Percentiles rank a stretch among this genome's conserved stretches.
Evolutionary conservation across 2,888 invertebrate species (phyloP).

Genomic region (Sinodicranocentrus sp.): DNA sequence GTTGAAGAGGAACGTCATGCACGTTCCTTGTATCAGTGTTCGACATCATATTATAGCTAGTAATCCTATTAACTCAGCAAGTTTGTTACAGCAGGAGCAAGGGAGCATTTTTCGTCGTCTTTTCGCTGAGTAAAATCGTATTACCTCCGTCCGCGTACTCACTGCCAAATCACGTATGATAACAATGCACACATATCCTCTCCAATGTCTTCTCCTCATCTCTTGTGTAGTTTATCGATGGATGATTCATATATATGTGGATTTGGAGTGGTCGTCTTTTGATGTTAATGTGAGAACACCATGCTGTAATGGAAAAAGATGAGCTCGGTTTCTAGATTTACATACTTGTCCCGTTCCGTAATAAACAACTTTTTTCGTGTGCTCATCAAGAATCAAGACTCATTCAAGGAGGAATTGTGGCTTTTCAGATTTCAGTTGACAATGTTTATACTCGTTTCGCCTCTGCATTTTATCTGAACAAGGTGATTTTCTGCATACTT

Average conservation of each 20-base stretch:
- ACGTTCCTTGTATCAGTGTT: conserved; percentile 64
- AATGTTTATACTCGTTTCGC: conserved; percentile 38
- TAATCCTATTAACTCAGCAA: conserved; percentile 67
- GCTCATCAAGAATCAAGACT: conserved; percentile 55
- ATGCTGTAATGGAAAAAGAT: conserved; percentile 66
- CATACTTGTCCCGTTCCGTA: conserved; percentile 65
- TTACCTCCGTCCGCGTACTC: conserved; percentile 38
- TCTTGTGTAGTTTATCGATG: conserved; percentile 12
- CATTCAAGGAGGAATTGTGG: conserved; percentile 48
- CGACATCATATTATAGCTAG: conserved; percentile 58
- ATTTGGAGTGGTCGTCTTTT: conserved; percentile 30
- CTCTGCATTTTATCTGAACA: conserved; percentile 16
- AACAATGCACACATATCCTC: conserved; percentile 23
- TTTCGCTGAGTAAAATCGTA: conserved; percentile 57
- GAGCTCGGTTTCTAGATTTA: conserved; percentile 67
- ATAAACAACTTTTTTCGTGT: conserved; percentile 60
- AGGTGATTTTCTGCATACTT: conserved; percentile 22
- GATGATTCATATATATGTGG: neutral
- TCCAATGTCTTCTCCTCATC: conserved; percentile 12
- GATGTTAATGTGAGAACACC: conserved; percentile 66
- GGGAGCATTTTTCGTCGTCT: conserved; percentile 46
- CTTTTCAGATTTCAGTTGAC: conserved; percentile 64
- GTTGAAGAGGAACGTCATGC: conserved; percentile 52
- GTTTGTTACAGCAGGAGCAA: conserved; percentile 53
- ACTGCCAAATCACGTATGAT: conserved; percentile 55